Conservation (phyloP, 2,888 invertebrate genomes). For the Patella depressa region DNA sequence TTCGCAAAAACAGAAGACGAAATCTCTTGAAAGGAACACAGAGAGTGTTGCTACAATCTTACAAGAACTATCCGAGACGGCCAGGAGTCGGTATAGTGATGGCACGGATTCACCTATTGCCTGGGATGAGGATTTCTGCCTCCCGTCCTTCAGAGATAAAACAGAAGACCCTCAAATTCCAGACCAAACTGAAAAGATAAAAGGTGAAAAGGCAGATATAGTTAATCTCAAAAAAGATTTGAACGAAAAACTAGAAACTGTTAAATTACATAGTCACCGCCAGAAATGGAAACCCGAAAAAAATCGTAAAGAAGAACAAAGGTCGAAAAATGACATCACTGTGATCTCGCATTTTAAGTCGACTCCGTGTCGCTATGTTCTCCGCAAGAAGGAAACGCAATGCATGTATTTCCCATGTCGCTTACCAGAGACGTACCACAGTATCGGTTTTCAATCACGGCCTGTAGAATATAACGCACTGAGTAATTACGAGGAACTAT, state of each 20-base stretch:
- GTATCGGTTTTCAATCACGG: constrained; percentile 38
- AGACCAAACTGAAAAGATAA: too few relatives aligned
- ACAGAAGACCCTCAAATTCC: too few relatives aligned
- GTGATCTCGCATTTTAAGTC: background rate
- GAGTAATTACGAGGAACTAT: constrained; percentile 41
- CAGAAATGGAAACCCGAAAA: too few relatives aligned
- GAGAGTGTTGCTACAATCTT: constrained; percentile 40
- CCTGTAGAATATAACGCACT: constrained; percentile 44
- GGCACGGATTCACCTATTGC: background rate
- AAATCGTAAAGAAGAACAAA: background rate
- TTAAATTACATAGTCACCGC: too few relatives aligned
- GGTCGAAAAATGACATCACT: background rate
- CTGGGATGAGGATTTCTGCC: constrained; percentile 14
- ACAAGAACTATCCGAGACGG: constrained; percentile 16
- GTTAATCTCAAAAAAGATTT: too few relatives aligned
- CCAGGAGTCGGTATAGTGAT: background rate
- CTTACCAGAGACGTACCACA: constrained; percentile 51
- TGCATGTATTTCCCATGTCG: constrained; percentile 56
- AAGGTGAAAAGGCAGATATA: too few relatives aligned
- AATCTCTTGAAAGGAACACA: constrained; percentile 40
- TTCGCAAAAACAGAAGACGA: constrained; percentile 33
- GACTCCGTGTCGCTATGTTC: constrained; percentile 36
- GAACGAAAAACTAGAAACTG: too few relatives aligned
- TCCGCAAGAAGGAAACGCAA: constrained; percentile 29
- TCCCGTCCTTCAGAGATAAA: background rate